phyloP scores from a whole-genome alignment of 37 sponge, comb jelly and placozoan species.

The Halichondria panicea region DNA sequence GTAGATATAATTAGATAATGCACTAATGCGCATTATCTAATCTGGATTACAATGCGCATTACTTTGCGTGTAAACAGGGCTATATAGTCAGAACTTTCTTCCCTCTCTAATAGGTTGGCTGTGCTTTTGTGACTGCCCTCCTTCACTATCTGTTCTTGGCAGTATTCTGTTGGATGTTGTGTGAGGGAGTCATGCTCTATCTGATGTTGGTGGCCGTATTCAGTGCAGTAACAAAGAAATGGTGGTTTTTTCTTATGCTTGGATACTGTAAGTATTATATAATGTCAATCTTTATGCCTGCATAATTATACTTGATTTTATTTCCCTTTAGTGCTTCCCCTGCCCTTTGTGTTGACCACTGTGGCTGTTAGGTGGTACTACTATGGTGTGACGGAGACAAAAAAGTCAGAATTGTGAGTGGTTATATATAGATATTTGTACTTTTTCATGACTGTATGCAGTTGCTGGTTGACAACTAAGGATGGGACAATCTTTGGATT shows the following conservation, averaged over 20 bases:
- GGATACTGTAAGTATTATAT: slow-evolving; percentile 65
- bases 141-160: slow-evolving; percentile 63
- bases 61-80: too few species aligned
- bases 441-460: not conserved
- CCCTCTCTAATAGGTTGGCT: slow-evolving; percentile 18
- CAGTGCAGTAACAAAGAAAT: slow-evolving; percentile 41
- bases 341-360: slow-evolving; percentile 13
- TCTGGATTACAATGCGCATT: too few species aligned
- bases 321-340: slow-evolving; percentile 16
- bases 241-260: slow-evolving; percentile 64
- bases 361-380: not conserved
- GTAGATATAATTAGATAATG: too few species aligned
- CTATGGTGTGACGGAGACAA: slow-evolving; percentile 11
- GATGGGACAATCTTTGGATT: slow-evolving; percentile 40
- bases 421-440: not conserved
- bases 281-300: too few species aligned
- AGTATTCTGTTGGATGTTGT: slow-evolving; percentile 69
- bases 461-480: slow-evolving; percentile 36
- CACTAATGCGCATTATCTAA: too few species aligned
- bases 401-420: slow-evolving; percentile 19
- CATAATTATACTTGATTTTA: too few species aligned
- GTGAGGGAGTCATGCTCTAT: slow-evolving; percentile 76
- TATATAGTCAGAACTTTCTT: too few species aligned
- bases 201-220: slow-evolving; percentile 66
- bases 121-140: slow-evolving; percentile 47